These are phyloP conservation scores for Tamias sibiricus DNA, from an alignment of 2,113 vertebrate genomes.

Conservation along the genomic window DNA sequence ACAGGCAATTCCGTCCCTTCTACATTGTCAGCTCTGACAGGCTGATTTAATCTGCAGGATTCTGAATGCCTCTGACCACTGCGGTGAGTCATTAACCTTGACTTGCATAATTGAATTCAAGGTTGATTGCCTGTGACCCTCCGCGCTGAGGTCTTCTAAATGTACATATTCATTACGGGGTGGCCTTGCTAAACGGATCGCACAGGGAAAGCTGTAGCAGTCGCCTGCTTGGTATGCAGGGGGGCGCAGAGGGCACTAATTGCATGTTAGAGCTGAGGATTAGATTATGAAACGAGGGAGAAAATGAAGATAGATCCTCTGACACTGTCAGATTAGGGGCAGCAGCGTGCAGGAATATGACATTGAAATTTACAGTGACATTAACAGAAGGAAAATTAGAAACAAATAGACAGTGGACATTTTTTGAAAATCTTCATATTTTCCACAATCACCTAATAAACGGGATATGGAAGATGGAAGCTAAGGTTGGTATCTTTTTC, in stretches of 20 bases:
- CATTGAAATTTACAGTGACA: slow-evolving; percentile 92
- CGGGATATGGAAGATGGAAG: neutral
- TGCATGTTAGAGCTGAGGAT: slow-evolving; percentile 99
- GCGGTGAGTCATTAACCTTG: slow-evolving; percentile 99
- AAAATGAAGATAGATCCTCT: slow-evolving; percentile 99
- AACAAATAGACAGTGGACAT: slow-evolving; percentile 67
- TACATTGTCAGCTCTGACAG: slow-evolving; percentile 94
- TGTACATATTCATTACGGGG: slow-evolving; percentile 99
- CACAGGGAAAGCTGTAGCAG: slow-evolving; percentile 97
- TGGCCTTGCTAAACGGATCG: slow-evolving; percentile 95
- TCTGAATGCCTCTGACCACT: slow-evolving; percentile 96
- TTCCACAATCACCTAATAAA: slow-evolving; percentile 63
- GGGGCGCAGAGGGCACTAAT: slow-evolving; percentile 97
- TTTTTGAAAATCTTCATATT: slow-evolving; percentile 71
- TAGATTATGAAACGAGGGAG: slow-evolving; percentile 99
- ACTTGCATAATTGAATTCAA: slow-evolving; percentile 99
- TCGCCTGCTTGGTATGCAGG: slow-evolving; percentile 93
- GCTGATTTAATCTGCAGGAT: slow-evolving; percentile 95
- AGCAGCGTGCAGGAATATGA: slow-evolving; percentile 86
- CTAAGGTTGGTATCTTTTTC: neutral
- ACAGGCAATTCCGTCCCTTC: slow-evolving; percentile 86
- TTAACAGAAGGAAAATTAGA: slow-evolving; percentile 84
- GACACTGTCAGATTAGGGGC: slow-evolving; percentile 99
- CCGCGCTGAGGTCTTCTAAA: slow-evolving; percentile 94
- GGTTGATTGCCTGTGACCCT: slow-evolving; percentile 99